A percentile compares a stretch with the other conserved stretches of the same genome.
Evolutionary conservation across 2,797 vertebrate genomes (phyloP).

Genomic region (Capromys pilorides): DNA sequence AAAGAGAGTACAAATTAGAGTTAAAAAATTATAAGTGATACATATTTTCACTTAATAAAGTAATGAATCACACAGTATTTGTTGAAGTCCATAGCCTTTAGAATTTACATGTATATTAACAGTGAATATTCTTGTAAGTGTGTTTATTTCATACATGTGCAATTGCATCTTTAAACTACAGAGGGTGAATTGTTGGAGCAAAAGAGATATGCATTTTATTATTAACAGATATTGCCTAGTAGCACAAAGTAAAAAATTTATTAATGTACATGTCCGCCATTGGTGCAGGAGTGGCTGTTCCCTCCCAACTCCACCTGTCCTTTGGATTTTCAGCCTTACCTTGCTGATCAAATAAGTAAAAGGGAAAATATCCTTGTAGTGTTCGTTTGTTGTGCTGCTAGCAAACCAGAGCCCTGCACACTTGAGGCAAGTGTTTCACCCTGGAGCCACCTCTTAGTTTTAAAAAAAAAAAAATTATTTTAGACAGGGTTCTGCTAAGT

Average conservation of each 20-base stretch:
- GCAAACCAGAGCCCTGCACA: not conserved
- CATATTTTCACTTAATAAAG: no score
- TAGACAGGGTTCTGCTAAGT: not conserved
- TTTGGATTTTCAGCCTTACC: not conserved
- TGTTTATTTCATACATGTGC: not conserved
- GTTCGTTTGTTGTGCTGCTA: not conserved
- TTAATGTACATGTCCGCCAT: not conserved
- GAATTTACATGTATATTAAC: not conserved
- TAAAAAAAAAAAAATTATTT: not conserved
- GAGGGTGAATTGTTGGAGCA: not conserved
- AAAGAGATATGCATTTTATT: not conserved
- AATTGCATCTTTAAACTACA: not conserved
- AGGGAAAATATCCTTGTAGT: not conserved
- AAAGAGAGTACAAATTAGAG: no score
- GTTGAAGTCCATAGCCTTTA: no score
- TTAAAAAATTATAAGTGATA: no score
- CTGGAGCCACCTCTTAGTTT: not conserved
- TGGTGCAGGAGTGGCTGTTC: not conserved
- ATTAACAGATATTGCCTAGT: not conserved
- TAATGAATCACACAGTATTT: no score
- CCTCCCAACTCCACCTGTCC: not conserved
- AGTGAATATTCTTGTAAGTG: conserved; percentile 27
- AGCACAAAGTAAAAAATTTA: not conserved
- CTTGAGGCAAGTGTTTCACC: not conserved
- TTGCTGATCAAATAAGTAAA: not conserved